Evolutionary conservation across 2,797 vertebrate species (phyloP).

Genomic region (Hoplostethus mediterraneus): DNA sequence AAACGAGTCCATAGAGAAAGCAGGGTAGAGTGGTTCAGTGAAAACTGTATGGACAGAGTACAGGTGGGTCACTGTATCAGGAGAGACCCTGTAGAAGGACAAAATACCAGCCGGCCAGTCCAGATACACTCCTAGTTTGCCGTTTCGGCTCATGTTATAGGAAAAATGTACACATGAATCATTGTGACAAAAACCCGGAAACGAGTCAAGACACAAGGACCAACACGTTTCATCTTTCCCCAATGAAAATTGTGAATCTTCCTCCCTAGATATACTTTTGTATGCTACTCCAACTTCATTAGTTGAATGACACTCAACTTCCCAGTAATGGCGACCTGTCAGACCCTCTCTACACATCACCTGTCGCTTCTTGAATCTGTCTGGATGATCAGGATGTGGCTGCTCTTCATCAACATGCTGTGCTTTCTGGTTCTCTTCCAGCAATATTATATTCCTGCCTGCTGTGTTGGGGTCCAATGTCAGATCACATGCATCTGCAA

Average conservation of each 20-base stretch:
- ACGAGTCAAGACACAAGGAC: not conserved
- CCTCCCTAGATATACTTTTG: slow-evolving; percentile 34
- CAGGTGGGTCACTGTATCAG: slow-evolving; percentile 23
- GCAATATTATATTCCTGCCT: not conserved
- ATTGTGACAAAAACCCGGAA: slow-evolving; percentile 8
- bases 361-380: not conserved
- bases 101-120: slow-evolving; percentile 52
- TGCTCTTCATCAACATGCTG: rapidly evolving
- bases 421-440: slow-evolving; percentile 24
- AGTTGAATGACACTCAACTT: not conserved
- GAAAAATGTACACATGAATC: not conserved
- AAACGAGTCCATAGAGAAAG: rapidly evolving
- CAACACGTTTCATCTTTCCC: slow-evolving; percentile 42
- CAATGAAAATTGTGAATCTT: not conserved
- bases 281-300: slow-evolving; percentile 37
- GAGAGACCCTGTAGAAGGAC: slow-evolving; percentile 39
- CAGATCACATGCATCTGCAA: slow-evolving; percentile 50
- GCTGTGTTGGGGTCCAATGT: slow-evolving; percentile 49
- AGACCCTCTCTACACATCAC: slow-evolving; percentile 45
- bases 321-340: slow-evolving; percentile 54
- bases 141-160: not conserved
- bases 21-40: slow-evolving; percentile 49
- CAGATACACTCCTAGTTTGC: slow-evolving; percentile 44
- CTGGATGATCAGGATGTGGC: slow-evolving; percentile 23
- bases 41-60: slow-evolving; percentile 43